Evolutionary conservation across 2,797 vertebrate species (phyloP).

Genomic region (Centroberyx gerrardi): DNA sequence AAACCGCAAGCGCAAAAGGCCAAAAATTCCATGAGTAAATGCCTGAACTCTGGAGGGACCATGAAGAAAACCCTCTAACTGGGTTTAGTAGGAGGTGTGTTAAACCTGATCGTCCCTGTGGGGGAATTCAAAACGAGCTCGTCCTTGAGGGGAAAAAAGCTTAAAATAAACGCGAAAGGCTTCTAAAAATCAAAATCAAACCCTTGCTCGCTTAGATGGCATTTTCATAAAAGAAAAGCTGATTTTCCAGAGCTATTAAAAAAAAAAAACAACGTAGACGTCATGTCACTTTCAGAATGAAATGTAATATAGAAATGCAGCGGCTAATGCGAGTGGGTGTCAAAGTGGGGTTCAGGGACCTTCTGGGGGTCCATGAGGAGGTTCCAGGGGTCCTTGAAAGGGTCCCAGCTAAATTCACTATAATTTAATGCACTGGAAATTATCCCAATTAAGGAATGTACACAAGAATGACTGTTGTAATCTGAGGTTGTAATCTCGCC

Average conservation of each 20-base stretch:
- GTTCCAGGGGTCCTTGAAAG: too few species aligned
- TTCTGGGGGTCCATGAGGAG: not conserved
- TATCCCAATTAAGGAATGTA: too few species aligned
- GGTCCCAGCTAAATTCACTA: too few species aligned
- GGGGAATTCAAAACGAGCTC: slow-evolving; percentile 62
- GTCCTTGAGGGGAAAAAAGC: slow-evolving; percentile 67
- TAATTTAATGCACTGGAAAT: too few species aligned
- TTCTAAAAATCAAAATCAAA: slow-evolving; percentile 54
- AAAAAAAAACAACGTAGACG: slow-evolving; percentile 31
- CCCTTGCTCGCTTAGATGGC: slow-evolving; percentile 50
- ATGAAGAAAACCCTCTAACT: slow-evolving; percentile 73
- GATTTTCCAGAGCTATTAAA: slow-evolving; percentile 56
- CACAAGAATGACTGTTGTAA: too few species aligned
- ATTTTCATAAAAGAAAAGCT: slow-evolving; percentile 56
- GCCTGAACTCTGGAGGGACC: slow-evolving; percentile 83
- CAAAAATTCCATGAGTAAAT: slow-evolving; percentile 89
- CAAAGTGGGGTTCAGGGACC: slow-evolving; percentile 28
- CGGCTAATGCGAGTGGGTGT: slow-evolving; percentile 22
- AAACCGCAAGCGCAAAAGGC: slow-evolving; percentile 89
- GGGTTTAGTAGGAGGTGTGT: slow-evolving; percentile 67
- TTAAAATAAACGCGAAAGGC: slow-evolving; percentile 67
- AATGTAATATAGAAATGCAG: not conserved
- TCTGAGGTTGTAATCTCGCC: too few species aligned
- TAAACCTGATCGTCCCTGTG: slow-evolving; percentile 63
- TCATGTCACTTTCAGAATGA: slow-evolving; percentile 3